These are phyloP conservation scores for Diplolepis rosae DNA, from an alignment of 2,888 invertebrate genomes.

Conservation along the genomic window DNA sequence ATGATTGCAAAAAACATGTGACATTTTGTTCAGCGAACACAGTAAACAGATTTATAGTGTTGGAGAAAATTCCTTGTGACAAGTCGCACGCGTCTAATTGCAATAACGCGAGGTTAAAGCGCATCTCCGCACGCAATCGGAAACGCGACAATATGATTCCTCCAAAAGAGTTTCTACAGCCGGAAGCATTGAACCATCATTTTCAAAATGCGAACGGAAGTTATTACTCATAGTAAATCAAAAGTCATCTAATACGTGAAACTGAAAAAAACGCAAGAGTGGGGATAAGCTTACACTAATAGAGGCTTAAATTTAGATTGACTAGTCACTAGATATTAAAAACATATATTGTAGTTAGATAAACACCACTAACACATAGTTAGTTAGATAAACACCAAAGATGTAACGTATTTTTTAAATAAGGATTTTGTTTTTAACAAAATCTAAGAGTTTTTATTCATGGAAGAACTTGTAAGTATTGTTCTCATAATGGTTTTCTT, in stretches of 20 bases:
- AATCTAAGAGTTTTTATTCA: too few species aligned
- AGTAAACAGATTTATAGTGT: background rate
- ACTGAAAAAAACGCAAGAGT: background rate
- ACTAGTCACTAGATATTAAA: too few species aligned
- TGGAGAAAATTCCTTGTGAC: constrained; percentile 41
- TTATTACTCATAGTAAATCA: background rate
- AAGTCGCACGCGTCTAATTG: constrained; percentile 42
- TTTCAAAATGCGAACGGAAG: background rate
- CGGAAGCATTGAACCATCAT: constrained; percentile 32
- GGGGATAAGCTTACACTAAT: too few species aligned
- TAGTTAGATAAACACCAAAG: too few species aligned
- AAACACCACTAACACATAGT: too few species aligned
- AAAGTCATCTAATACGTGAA: background rate
- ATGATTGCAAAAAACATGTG: background rate
- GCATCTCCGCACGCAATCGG: constrained; percentile 53
- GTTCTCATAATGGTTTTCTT: too few species aligned
- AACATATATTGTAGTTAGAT: too few species aligned
- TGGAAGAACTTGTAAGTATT: too few species aligned
- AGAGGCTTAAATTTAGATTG: too few species aligned
- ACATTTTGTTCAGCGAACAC: background rate
- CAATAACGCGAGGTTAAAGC: constrained; percentile 37
- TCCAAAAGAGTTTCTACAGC: constrained; percentile 48
- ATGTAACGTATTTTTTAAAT: too few species aligned
- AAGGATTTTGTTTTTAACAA: too few species aligned
- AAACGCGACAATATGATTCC: constrained; percentile 50